Base-by-base conservation (phyloP, 1,140 invertebrate species). In the Drosophila repletoides region DNA sequence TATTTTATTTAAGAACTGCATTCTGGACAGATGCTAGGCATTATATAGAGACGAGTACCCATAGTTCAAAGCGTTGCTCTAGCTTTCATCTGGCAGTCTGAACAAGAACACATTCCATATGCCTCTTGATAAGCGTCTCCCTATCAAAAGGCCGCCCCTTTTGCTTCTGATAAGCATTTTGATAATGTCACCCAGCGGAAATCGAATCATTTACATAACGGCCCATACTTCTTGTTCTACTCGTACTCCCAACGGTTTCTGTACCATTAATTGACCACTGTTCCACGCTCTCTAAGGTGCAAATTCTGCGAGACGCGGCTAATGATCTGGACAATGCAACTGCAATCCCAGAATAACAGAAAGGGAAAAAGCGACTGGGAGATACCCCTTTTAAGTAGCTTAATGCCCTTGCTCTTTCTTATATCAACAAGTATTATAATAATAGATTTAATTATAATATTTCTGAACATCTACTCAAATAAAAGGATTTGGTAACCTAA, bases 121-220 rank as follows among this genome's bases (percentile, higher is more conserved):
- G 61, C 53, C 41, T 10, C 10, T 7, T 14, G 38, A 55, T 41
- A 52, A 40, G 21, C 52, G 28, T n/a, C n/a, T n/a, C n/a, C 2
- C 46, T 61, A 67, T 61, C 45, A 9, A 51, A 28, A 9, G n/a
- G 28, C 10, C 19, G 26, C 43, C 33, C 26, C 52, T 38, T 26
- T 21, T 22, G 33, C 0, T 19, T 40, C 28, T 52, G 76, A 81
- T 76, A 81, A 83, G 72, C 61, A 17, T 21, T 58, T 56, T 59
- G 67, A 76, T 76, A 80, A 10, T 51, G 21, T 28, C 9, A 26
- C 56, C 41, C 28, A 72, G 66, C 72, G 76, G 77, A 81, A 81
- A 81, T 68, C 34, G 56, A 49, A 69, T 56, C 53, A 72, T 83
- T 83, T 81, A 76, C 77, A 72, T 72, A 83, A 72, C 77, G 36